Base-by-base conservation (phyloP, 2,113 vertebrate genomes). In the Abramis brama region DNA sequence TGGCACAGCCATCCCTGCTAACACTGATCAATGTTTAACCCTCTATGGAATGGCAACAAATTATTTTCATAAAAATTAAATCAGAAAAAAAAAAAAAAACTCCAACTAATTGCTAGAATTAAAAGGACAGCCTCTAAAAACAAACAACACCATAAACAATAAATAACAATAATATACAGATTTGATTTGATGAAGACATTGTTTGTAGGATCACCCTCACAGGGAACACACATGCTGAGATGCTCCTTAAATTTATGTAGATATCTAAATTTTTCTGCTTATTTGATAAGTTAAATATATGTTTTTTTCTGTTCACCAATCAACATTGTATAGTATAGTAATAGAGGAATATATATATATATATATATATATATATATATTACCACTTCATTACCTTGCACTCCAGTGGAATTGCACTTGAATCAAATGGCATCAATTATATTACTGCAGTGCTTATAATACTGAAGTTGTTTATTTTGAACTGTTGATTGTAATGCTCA, bases 11-110 rank as follows among this genome's bases (percentile, higher is more conserved):
- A 57, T 57, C 19, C 55, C 19, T 23, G 19, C 19, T 79, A 64
- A 33, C 50, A 62, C 30, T 60, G 36, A 57, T 88, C 55, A 79
- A 45, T 50, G 2, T 71, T 66, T 19, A 47, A 74, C 70, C 4
- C 8, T 74, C 39, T 21, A 70, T 62, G 59, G n/a, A 25, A 25
- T 62, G n/a, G n/a, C 59, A 62, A 62, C 2, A 1, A 60, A 11
- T n/a, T 60, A 62, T 25, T 62, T 25, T 25, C 10, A 5, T 25
- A 62, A 25, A 62, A 25, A 60, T 4, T n/a, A 11, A n/a, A 60
- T n/a, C 1, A 21, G 6, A n/a, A 60, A 60, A 21, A 21, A 19
- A 17, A 55, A 7, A 4, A 13, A 5, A 12, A 55, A 4, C 21
- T n/a, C 13, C 25, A 66, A 66, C 27, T 33, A 30, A 68, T 17